phyloP scores from a whole-genome alignment of 1,140 invertebrate species.

The Zophobas atratus region DNA sequence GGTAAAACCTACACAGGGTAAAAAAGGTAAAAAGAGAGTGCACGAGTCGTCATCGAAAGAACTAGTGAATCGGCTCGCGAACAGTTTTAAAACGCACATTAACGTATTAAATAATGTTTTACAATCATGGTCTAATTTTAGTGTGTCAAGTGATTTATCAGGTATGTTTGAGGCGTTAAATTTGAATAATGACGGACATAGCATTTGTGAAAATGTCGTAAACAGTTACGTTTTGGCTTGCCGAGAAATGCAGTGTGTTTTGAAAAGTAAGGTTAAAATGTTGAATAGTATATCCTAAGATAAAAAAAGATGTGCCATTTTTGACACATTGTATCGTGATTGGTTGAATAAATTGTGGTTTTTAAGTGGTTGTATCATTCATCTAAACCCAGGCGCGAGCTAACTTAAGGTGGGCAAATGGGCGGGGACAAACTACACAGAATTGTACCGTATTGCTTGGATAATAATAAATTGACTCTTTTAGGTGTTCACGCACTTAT shows the following conservation, averaged over 20 bases:
- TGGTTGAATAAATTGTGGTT: slow-evolving; percentile 53
- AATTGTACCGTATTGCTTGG: too few relatives aligned
- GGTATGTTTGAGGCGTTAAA: slow-evolving; percentile 58
- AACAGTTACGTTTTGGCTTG: slow-evolving; percentile 58
- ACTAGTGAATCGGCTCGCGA: slow-evolving; percentile 45
- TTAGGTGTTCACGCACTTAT: too few relatives aligned
- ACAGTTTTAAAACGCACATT: slow-evolving; percentile 57
- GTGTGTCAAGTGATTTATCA: slow-evolving; percentile 52
- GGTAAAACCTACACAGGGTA: slow-evolving; percentile 56
- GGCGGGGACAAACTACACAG: too few relatives aligned
- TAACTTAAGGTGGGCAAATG: too few relatives aligned
- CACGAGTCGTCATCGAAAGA: slow-evolving; percentile 55
- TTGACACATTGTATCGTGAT: slow-evolving; percentile 50
- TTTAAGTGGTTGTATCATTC: slow-evolving; percentile 8
- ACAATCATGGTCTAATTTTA: slow-evolving; percentile 53
- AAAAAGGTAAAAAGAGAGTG: slow-evolving; percentile 59
- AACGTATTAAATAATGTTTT: slow-evolving; percentile 56
- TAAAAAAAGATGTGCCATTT: slow-evolving; percentile 26
- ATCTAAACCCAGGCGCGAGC: too few relatives aligned
- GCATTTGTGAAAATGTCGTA: slow-evolving; percentile 56
- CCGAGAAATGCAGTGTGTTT: slow-evolving; percentile 60
- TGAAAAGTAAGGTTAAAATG: slow-evolving; percentile 61
- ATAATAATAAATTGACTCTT: too few relatives aligned
- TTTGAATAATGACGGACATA: slow-evolving; percentile 54
- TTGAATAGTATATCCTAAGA: slow-evolving; percentile 43